These are phyloP conservation scores for Romanogobio albipinnatus DNA, from an alignment of 2,113 vertebrate species.

Conservation along the genomic window DNA sequence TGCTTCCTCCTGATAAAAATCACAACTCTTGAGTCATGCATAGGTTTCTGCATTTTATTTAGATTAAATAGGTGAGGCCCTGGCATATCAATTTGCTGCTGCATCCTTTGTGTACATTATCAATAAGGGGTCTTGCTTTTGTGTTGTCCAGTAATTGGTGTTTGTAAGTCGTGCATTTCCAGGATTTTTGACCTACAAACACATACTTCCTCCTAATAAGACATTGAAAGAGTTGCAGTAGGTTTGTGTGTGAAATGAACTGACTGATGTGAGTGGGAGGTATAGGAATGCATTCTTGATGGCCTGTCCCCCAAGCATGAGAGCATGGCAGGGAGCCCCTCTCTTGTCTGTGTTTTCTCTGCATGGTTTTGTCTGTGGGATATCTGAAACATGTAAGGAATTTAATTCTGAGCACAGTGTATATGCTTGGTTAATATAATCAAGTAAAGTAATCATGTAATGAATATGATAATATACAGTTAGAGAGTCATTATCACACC, in stretches of 20 bases:
- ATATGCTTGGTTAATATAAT: conserved; percentile 4
- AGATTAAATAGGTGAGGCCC: neutral
- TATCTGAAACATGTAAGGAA: conserved; percentile 78
- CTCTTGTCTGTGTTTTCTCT: conserved; percentile 74
- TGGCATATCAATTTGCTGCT: neutral
- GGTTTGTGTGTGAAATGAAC: conserved; percentile 7
- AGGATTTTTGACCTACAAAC: neutral
- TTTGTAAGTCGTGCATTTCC: neutral
- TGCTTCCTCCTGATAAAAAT: neutral
- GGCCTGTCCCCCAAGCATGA: conserved; percentile 59
- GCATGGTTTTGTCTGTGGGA: conserved; percentile 75
- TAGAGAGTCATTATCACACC: neutral
- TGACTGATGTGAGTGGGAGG: conserved; percentile 54
- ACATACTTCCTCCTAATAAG: neutral
- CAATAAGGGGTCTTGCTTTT: too few species aligned
- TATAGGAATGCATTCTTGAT: conserved; percentile 56
- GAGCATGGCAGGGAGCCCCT: conserved; percentile 67
- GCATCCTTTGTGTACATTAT: neutral
- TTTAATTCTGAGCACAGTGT: conserved; percentile 58
- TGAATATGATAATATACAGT: neutral
- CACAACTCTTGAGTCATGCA: neutral
- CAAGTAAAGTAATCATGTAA: neutral
- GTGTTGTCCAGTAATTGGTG: neutral
- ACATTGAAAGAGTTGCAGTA: neutral
- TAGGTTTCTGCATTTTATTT: neutral